Percentiles rank a stretch among this genome's conserved stretches.
Conservation (phyloP, 1,140 invertebrate genomes). For the Euwallacea fornicatus region DNA sequence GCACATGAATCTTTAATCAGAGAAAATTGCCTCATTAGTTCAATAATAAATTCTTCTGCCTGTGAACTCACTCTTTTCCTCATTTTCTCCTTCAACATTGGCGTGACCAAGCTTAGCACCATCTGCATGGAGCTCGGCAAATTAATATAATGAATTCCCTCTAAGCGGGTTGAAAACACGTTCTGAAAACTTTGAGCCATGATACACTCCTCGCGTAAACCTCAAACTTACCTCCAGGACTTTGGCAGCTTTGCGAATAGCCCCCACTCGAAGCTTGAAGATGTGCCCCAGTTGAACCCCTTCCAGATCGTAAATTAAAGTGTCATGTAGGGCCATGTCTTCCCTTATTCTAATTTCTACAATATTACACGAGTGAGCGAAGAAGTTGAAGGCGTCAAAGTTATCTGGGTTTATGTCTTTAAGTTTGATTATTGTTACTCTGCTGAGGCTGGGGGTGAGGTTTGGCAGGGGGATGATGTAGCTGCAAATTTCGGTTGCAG, state of each 20-base stretch:
- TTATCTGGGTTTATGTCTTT: conserved; percentile 26
- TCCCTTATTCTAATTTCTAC: conserved; percentile 38
- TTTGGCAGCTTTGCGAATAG: conserved; percentile 31
- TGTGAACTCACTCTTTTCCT: conserved; percentile 54
- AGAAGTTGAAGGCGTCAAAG: conserved; percentile 34
- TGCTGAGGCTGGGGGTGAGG: conserved; percentile 27
- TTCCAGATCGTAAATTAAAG: conserved; percentile 39
- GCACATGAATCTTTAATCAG: conserved; percentile 26
- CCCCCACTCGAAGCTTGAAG: conserved; percentile 25
- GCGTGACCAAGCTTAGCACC: conserved; percentile 56
- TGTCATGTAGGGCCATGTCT: conserved; percentile 32
- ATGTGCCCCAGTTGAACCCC: conserved; percentile 30
- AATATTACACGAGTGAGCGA: conserved; percentile 37
- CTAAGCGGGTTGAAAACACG: conserved; percentile 58
- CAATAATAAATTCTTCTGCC: not conserved
- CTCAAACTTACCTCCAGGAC: conserved; percentile 38
- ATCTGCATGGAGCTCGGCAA: conserved; percentile 56
- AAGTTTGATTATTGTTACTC: conserved; percentile 35
- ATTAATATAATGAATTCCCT: conserved; percentile 61
- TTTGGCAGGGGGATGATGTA: conserved; percentile 38
- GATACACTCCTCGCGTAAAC: not conserved
- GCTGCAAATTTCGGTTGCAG: conserved; percentile 16
- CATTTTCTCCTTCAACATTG: conserved; percentile 57
- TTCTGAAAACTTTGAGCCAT: conserved; percentile 44
- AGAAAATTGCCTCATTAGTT: not conserved